Evolutionary conservation across 2,113 vertebrate species (phyloP).

Genomic region (Sakesphorus luctuosus): DNA sequence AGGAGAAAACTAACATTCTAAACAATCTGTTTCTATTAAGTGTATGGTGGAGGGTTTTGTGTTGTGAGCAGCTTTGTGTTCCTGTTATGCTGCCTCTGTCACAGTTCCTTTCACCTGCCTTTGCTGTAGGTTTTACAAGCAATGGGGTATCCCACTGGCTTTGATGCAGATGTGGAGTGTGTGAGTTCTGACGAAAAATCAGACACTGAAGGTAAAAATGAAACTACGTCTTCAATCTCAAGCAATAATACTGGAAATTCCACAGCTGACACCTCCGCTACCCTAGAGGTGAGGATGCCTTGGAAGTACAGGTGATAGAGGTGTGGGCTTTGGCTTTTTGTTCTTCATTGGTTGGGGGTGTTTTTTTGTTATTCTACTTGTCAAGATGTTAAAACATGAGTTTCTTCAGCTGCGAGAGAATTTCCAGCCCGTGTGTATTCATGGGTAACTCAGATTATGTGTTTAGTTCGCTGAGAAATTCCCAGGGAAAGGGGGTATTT

Average conservation of each 20-base stretch:
- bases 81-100: neutral
- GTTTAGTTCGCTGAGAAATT: neutral
- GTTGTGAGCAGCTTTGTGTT: neutral
- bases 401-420: neutral
- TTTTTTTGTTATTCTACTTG: neutral
- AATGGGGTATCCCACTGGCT: conserved; percentile 97
- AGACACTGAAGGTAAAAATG: conserved; percentile 94
- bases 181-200: conserved; percentile 98
- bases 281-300: conserved; percentile 85
- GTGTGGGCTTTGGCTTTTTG: neutral
- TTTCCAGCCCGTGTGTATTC: neutral
- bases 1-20: neutral
- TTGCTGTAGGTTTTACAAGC: conserved; percentile 91
- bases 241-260: conserved; percentile 97
- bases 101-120: conserved; percentile 14
- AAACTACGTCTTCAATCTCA: conserved; percentile 87
- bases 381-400: neutral
- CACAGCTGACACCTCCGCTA: conserved; percentile 91
- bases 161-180: conserved; percentile 95
- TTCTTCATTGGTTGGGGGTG: fast-evolving
- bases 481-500: neutral
- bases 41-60: neutral
- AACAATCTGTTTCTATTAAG: neutral
- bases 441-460: neutral
- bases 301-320: neutral